phyloP scores from a whole-genome alignment of 1,140 invertebrate genomes.

The Sinella curviseta region DNA sequence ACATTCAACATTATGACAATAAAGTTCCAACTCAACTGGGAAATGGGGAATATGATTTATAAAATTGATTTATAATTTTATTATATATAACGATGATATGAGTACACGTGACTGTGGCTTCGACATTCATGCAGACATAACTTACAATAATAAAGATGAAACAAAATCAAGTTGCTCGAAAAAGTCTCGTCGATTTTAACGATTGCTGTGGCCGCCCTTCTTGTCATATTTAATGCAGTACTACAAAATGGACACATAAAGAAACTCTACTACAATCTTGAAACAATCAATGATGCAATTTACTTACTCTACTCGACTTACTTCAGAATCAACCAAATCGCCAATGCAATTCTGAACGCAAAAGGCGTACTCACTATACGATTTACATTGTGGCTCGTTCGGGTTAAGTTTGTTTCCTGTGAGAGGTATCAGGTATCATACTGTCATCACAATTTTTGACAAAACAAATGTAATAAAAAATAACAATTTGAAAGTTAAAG shows the following conservation, averaged over 20 bases:
- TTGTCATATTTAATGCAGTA: not conserved
- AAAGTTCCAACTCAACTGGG: too few relatives aligned
- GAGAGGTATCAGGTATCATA: not conserved
- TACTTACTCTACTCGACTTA: not conserved
- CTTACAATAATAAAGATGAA: too few relatives aligned
- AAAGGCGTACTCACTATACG: not conserved
- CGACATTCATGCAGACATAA: too few relatives aligned
- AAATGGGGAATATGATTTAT: too few relatives aligned
- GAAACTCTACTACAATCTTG: not conserved
- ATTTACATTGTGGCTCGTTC: not conserved
- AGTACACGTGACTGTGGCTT: too few relatives aligned
- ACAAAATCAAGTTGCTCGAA: too few relatives aligned
- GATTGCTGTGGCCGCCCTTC: too few relatives aligned
- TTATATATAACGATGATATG: too few relatives aligned
- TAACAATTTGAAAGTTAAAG: not conserved
- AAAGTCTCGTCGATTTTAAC: too few relatives aligned
- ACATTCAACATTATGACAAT: too few relatives aligned
- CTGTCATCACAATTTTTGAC: too few relatives aligned
- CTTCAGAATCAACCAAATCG: not conserved
- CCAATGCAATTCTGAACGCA: conserved; percentile 19
- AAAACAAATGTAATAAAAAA: not conserved
- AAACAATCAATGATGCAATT: not conserved
- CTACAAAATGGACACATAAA: not conserved
- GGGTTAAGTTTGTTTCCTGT: not conserved
- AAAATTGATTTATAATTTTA: too few relatives aligned